Conservation (phyloP, 2,797 vertebrate genomes). For the Acropternis orthonyx region DNA sequence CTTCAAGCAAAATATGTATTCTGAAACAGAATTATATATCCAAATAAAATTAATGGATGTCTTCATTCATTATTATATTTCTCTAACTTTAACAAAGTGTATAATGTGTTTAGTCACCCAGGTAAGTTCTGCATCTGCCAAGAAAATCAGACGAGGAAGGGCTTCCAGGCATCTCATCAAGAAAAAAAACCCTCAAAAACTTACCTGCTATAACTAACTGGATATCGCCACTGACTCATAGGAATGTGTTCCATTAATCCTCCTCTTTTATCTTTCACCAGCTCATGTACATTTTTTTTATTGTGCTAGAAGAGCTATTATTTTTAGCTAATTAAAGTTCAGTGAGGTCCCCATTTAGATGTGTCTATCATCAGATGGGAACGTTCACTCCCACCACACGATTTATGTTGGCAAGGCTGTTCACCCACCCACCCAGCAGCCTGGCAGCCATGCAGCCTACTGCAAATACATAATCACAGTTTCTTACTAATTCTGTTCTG, state of each 20-base stretch:
- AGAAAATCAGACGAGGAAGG: background rate
- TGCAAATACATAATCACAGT: background rate
- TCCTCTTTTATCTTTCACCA: background rate
- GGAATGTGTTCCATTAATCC: background rate
- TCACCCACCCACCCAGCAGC: background rate
- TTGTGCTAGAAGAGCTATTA: background rate
- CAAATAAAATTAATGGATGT: background rate
- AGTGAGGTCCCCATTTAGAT: background rate
- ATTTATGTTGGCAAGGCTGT: background rate
- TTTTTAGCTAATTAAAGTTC: slow-evolving; percentile 33
- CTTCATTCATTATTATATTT: background rate
- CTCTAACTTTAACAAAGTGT: background rate
- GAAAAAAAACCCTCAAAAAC: background rate
- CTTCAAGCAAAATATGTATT: background rate
- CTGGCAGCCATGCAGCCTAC: background rate
- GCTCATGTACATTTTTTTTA: background rate
- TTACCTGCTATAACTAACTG: background rate
- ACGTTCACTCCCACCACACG: background rate
- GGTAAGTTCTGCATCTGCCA: background rate
- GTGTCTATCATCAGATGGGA: background rate
- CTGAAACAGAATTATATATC: background rate
- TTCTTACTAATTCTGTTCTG: background rate
- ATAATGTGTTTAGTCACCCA: background rate
- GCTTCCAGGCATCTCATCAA: background rate
- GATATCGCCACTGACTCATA: background rate